Evolutionary conservation across 2,888 invertebrate species (phyloP).

Genomic region (Watsonalla cultraria): DNA sequence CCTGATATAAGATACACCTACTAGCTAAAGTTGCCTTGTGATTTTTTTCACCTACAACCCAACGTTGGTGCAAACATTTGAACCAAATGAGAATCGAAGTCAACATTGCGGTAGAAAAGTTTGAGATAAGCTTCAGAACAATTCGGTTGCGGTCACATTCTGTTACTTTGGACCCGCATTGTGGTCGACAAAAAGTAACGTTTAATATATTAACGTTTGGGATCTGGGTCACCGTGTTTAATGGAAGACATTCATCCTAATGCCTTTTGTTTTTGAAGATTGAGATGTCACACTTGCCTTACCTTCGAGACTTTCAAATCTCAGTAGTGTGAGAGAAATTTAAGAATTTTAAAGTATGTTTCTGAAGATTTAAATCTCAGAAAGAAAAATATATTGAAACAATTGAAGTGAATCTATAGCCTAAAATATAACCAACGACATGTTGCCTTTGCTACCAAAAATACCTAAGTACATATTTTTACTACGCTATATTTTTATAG

Average conservation of each 20-base stretch:
- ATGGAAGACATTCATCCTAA: background rate
- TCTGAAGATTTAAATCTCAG: too few relatives aligned
- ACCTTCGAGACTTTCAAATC: too few relatives aligned
- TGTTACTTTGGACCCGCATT: slow-evolving; percentile 17
- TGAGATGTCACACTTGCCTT: background rate
- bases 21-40: too few relatives aligned
- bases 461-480: too few relatives aligned
- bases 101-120: slow-evolving; percentile 14
- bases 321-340: too few relatives aligned
- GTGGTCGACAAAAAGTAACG: slow-evolving; percentile 12
- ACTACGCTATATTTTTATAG: too few relatives aligned
- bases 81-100: background rate
- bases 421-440: too few relatives aligned
- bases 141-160: slow-evolving; percentile 20
- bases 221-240: background rate
- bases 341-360: too few relatives aligned
- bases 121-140: slow-evolving; percentile 18
- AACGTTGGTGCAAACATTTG: slow-evolving; percentile 1
- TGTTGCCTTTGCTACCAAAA: too few relatives aligned
- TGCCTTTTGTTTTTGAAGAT: background rate
- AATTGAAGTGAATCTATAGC: too few relatives aligned
- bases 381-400: too few relatives aligned
- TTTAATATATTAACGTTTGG: background rate
- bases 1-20: too few relatives aligned
- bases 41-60: background rate